Conservation (phyloP, 1,140 invertebrate genomes). For the Bombus superbus region DNA sequence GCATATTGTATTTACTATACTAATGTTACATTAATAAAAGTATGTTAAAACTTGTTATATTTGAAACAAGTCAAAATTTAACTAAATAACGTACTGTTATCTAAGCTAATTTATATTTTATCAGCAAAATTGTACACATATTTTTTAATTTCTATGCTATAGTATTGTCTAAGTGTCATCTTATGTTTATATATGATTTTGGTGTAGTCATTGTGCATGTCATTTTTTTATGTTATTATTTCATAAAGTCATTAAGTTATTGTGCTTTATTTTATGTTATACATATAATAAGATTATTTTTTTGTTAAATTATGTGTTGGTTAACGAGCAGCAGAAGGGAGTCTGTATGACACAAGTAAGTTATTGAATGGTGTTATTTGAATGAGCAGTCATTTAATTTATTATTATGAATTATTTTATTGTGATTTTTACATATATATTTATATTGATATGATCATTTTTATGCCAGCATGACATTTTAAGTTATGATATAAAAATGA, state of each 20-base stretch:
- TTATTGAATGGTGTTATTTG: conserved; percentile 76
- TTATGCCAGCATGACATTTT: conserved; percentile 21
- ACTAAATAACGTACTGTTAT: not conserved
- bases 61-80: not conserved
- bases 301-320: conserved; percentile 80
- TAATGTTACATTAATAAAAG: not conserved
- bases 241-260: conserved; percentile 38
- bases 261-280: conserved; percentile 54
- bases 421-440: conserved; percentile 33
- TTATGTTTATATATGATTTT: conserved; percentile 31
- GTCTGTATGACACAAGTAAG: conserved; percentile 82
- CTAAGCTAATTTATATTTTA: conserved; percentile 26
- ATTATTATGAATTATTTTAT: conserved; percentile 35
- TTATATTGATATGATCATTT: conserved; percentile 16
- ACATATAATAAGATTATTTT: conserved; percentile 65
- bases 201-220: conserved; percentile 44
- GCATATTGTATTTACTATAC: not conserved
- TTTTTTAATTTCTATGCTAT: conserved; percentile 35
- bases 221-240: conserved; percentile 39
- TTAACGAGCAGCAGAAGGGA: conserved; percentile 81
- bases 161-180: conserved; percentile 4
- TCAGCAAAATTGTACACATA: not conserved
- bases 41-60: not conserved
- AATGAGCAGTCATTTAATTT: conserved; percentile 75
- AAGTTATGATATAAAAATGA: conserved; percentile 7